Base-by-base conservation (phyloP, 2,888 invertebrate species). In the Aleiodes leptofemur region DNA sequence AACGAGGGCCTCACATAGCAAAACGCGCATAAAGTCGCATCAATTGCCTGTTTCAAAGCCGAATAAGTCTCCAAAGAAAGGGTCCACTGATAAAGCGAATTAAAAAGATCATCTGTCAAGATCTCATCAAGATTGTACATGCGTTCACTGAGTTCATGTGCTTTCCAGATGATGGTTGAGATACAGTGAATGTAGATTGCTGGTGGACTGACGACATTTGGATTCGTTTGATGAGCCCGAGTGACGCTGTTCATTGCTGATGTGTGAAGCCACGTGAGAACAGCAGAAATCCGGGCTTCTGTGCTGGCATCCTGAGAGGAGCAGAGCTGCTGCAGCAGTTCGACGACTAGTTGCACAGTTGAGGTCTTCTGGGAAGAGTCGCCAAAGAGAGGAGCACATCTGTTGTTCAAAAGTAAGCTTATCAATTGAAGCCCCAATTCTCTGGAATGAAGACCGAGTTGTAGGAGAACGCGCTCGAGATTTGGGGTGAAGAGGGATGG, bases 11-110 rank as follows among this genome's bases (percentile, higher is more conserved):
- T 93, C 43, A 96, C 95, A 88, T 94, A 95, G 89, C 97, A 97
- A 85, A 97, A 92, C 4, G 97, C 94, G 88, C 97, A 97, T 68
- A 97, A 90, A 72, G 96, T 92, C 84, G 95, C 93, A 90, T 97
- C 96, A n/a, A 97, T 92, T 0, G 96, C 93, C 83, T 94, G 93
- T 90, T 97, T 97, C 69, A 97, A 90, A 1, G 95, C 93, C 72
- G 94, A 93, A 73, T 93, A 92, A 56, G 93, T 92, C 16, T 93
- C 92, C 61, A 96, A 91, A n/a, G 92, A 91, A 72, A 93, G 91
- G 23, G 95, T 94, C 95, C 97, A 96, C 70, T 93, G 92, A 88
- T 94, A 95, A 31, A 97, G 90, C 0, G 93, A 91, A 92, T 95
- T 94, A 85, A 97, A 96, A 1, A 97, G 89, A 57, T 95, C 94